Conservation (phyloP, 2,113 vertebrate genomes). For the Chlamydotis undulata region DNA sequence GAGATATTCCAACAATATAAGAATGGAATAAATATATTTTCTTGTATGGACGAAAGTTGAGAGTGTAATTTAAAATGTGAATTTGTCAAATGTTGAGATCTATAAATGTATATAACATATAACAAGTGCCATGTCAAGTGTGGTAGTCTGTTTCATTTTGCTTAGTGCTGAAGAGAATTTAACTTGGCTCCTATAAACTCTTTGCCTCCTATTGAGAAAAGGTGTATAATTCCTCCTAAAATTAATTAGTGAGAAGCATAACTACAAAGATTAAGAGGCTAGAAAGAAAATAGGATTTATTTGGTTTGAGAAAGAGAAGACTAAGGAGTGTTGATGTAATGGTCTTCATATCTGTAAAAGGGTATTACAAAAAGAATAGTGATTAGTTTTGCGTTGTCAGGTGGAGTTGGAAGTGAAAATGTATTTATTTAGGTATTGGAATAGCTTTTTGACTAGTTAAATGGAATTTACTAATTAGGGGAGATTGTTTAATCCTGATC, state of each 20-base stretch:
- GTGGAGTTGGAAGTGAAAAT: neutral
- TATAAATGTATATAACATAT: neutral
- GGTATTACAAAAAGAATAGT: neutral
- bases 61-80: neutral
- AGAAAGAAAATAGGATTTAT: neutral
- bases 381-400: neutral
- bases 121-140: neutral
- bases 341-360: neutral
- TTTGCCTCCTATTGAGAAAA: neutral
- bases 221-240: neutral
- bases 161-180: neutral
- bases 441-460: neutral
- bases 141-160: neutral
- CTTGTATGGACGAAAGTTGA: neutral
- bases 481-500: neutral
- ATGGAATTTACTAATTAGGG: neutral
- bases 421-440: neutral
- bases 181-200: neutral
- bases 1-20: neutral
- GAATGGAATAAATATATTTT: neutral
- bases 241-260: neutral
- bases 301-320: neutral
- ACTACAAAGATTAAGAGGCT: neutral
- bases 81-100: neutral
- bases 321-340: neutral